Percentiles rank a stretch among this genome's conserved stretches.
These are phyloP conservation scores for Arothron firmamentum DNA, from an alignment of 2,113 vertebrate genomes.

Conservation along the genomic window DNA sequence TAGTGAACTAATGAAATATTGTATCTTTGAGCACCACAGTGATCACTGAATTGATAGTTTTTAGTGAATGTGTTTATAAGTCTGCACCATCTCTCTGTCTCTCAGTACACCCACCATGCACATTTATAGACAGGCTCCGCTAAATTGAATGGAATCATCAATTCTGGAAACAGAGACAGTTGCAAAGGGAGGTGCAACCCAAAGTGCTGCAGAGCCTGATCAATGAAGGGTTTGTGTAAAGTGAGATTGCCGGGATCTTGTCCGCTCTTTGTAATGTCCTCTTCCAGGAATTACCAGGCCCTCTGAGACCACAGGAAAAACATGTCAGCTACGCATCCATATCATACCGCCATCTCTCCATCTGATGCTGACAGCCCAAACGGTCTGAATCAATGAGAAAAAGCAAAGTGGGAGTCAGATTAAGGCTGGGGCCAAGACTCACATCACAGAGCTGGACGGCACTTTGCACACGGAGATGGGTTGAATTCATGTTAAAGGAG, in stretches of 20 bases:
- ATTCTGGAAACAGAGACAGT: not conserved
- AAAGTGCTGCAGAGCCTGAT: constrained; percentile 24
- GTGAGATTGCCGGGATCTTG: constrained; percentile 21
- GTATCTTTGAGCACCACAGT: not conserved
- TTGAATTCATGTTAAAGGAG: not conserved
- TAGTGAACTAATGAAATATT: not conserved
- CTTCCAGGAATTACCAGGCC: constrained; percentile 42
- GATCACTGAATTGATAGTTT: not conserved
- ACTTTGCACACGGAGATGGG: constrained; percentile 9
- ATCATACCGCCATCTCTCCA: constrained; percentile 9
- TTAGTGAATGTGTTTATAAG: not conserved
- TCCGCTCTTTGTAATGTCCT: not conserved
- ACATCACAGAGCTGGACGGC: constrained; percentile 17
- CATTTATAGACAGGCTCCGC: not conserved
- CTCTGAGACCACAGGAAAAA: constrained; percentile 7
- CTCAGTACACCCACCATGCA: not conserved
- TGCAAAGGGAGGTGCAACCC: constrained; percentile 18
- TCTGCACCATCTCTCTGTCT: not conserved
- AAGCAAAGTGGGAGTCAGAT: not conserved
- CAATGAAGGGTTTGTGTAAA: constrained; percentile 26
- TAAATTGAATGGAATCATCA: not conserved
- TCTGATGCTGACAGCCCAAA: constrained; percentile 15
- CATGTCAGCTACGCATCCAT: constrained; percentile 4
- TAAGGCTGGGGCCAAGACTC: not conserved
- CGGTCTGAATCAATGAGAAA: constrained; percentile 4